Evolutionary conservation across 2,113 vertebrate genomes (phyloP).

Genomic region (Podarcis cretensis): DNA sequence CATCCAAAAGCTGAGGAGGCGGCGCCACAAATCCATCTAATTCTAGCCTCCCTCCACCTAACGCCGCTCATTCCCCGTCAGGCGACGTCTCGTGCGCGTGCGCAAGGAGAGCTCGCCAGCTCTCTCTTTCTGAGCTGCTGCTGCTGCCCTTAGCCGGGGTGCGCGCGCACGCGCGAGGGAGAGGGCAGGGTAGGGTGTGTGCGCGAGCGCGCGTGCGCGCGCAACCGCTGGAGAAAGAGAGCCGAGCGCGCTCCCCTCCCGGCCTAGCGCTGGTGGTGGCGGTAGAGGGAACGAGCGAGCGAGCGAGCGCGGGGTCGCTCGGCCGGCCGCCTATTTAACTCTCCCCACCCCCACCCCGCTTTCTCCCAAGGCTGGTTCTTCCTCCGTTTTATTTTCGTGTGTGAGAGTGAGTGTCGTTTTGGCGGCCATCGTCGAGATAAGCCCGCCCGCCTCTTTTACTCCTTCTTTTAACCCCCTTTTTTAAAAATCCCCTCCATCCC

Average conservation of each 20-base stretch:
- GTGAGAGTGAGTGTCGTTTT: not conserved
- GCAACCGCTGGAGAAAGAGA: conserved; percentile 5
- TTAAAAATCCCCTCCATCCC: not conserved
- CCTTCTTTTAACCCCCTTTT: too few species aligned
- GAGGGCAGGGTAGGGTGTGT: conserved; percentile 6
- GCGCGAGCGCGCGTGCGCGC: conserved; percentile 29
- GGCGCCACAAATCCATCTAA: not conserved
- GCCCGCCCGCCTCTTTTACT: not conserved
- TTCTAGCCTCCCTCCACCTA: not conserved
- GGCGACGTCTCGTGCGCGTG: conserved; percentile 30
- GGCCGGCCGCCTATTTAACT: not conserved
- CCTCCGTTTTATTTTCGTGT: not conserved
- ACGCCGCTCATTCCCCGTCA: not conserved
- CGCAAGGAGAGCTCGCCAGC: not conserved
- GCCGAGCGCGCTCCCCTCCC: not conserved
- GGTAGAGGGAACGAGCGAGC: not conserved
- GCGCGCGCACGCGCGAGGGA: conserved; percentile 26
- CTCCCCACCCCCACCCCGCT: not conserved
- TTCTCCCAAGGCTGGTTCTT: not conserved
- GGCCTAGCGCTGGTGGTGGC: too few species aligned
- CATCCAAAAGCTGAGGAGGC: not conserved
- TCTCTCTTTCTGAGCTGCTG: not conserved
- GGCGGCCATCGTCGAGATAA: not conserved
- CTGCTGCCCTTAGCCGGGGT: not conserved
- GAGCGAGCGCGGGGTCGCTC: not conserved